A percentile compares a stretch with the other conserved stretches of the same genome.
phyloP scores from a whole-genome alignment of 2,113 vertebrate species.

The Sceloporus tristichus region DNA sequence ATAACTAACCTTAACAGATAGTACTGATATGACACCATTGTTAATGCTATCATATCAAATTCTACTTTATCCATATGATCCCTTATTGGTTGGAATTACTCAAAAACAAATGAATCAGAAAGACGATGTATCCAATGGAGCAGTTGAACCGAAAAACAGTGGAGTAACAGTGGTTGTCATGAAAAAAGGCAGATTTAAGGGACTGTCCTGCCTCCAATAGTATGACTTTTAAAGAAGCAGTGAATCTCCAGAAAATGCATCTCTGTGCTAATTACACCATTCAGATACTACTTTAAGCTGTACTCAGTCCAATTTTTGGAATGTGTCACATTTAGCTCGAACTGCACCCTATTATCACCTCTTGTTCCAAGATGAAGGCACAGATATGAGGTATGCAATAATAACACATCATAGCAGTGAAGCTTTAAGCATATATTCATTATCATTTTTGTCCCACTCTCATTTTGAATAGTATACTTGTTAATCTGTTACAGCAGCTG shows the following conservation, averaged over 20 bases:
- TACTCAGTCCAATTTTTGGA: neutral
- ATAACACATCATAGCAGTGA: conserved; percentile 53
- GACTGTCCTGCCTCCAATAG: neutral
- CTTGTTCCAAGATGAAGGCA: conserved; percentile 35
- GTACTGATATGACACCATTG: no score
- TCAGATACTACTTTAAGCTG: conserved; percentile 19
- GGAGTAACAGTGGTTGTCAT: neutral
- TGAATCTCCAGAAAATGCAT: neutral
- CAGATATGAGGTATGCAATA: conserved; percentile 36
- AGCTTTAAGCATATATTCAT: conserved; percentile 52
- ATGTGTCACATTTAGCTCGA: neutral
- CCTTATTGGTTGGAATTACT: neutral
- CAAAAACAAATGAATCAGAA: neutral
- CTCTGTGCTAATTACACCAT: neutral
- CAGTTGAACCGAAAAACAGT: neutral
- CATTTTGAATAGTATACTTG: neutral
- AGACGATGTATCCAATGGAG: neutral
- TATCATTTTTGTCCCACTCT: conserved; percentile 44
- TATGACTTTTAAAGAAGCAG: neutral
- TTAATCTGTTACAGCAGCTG: conserved; percentile 44
- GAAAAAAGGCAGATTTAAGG: neutral
- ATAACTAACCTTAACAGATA: no score
- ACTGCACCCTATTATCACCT: conserved; percentile 32
- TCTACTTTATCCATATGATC: neutral
- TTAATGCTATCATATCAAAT: neutral